These are phyloP conservation scores for Motacilla tschutschensis DNA, from an alignment of 2,113 vertebrate species.

Conservation along the genomic window DNA sequence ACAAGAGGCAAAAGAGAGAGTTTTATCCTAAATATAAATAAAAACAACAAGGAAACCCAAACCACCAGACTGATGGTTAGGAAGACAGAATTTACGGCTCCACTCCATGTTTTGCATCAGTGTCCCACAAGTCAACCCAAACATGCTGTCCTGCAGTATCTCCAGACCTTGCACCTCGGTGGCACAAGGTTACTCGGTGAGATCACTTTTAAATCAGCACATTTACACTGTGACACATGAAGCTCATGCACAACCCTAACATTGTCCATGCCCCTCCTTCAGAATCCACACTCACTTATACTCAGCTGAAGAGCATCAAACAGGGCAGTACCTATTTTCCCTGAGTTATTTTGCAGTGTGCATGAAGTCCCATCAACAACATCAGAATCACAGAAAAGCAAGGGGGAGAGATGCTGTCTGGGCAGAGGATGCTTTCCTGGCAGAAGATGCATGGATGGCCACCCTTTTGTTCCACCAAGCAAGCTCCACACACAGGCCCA, in stretches of 20 bases:
- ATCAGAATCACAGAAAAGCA: neutral
- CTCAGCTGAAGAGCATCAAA: neutral
- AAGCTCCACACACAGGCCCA: fast-evolving
- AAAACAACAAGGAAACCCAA: neutral
- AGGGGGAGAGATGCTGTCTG: neutral
- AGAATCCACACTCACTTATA: neutral
- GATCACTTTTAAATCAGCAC: neutral
- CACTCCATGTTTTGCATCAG: neutral
- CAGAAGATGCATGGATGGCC: fast-evolving
- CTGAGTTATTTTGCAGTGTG: fast-evolving
- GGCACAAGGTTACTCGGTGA: neutral
- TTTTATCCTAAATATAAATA: neutral
- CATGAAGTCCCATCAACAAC: fast-evolving
- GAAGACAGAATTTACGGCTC: neutral
- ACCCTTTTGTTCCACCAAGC: neutral
- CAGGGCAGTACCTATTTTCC: neutral
- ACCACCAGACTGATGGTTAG: neutral
- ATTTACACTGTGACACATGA: neutral
- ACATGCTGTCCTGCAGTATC: neutral
- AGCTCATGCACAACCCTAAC: neutral
- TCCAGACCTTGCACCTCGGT: neutral
- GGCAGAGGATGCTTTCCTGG: neutral
- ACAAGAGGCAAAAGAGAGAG: neutral
- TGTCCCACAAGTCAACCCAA: neutral
- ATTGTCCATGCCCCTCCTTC: neutral